Base-by-base conservation (phyloP, 2,797 vertebrate species). In the Merluccius polli region DNA sequence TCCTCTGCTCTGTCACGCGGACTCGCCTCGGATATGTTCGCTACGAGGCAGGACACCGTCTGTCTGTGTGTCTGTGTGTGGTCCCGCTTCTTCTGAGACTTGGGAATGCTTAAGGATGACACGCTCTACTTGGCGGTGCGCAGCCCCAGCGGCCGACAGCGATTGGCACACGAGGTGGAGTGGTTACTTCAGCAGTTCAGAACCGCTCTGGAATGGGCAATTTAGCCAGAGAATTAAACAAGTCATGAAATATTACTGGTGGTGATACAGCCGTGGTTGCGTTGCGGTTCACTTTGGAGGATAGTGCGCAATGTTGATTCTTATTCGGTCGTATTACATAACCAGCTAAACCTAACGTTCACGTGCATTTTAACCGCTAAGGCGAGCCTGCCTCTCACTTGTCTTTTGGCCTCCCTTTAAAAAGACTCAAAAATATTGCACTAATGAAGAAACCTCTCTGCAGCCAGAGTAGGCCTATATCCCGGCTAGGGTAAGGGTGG, bases 61-160 rank as follows among this genome's bases (percentile, higher is more conserved):
- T 70, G 69, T 32, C 9, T 70, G 67, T 31, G 67, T 31, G 24
- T 69, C 16, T 70, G 69, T 70, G 69, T 68, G 65, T 33, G 69
- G 59, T 65, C 59, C 27, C 11, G n/a, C 27, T n/a, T 65, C 21
- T 33, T 59, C 21, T n/a, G 48, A 59, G 48, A 59, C 21, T 15
- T 10, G 18, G 48, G 48, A n/a, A 59, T 59, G 18, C 48, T 59
- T 1, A 21, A 59, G 48, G 21, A 59, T n/a, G 48, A 59, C 48
- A 59, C 21, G 48, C 48, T 59, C 48, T 59, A 59, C 21, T 59
- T 59, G 48, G 48, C 48, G n/a, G 48, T n/a, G 2, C 48, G 48
- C 18, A 9, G 48, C 48, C 48, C 48, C 48, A 8, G 48, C 9
- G 48, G 48, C 48, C 7, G 48, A 16, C 41, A 3, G 41, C 41